phyloP scores from a whole-genome alignment of 2,113 vertebrate genomes.

The Hippotragus niger region DNA sequence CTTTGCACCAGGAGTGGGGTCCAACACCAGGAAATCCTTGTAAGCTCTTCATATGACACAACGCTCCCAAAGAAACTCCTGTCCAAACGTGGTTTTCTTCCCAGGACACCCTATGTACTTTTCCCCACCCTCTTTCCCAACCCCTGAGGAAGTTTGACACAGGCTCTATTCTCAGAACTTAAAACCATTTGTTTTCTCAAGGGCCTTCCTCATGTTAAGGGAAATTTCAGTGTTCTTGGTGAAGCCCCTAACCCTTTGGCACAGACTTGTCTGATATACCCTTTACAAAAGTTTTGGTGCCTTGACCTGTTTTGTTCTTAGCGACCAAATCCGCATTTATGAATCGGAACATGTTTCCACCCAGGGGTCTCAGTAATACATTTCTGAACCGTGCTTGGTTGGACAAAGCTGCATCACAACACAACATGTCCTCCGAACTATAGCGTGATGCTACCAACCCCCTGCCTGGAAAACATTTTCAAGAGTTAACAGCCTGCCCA shows the following conservation, averaged over 20 bases:
- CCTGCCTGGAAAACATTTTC: neutral
- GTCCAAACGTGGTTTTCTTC: neutral
- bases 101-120: neutral
- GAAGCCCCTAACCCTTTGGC: neutral
- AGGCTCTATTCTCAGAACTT: neutral
- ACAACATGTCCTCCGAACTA: neutral
- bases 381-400: accelerated
- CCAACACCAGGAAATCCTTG: neutral
- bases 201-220: neutral
- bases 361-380: neutral
- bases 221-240: neutral
- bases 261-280: neutral
- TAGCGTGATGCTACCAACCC: neutral
- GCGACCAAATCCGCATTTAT: neutral
- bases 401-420: neutral
- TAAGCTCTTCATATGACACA: neutral
- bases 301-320: neutral
- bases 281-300: neutral
- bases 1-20: neutral
- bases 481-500: neutral
- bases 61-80: neutral
- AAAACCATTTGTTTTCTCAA: neutral
- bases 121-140: neutral
- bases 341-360: neutral
- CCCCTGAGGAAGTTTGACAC: neutral